Evolutionary conservation across 2,888 invertebrate species (phyloP).

Genomic region (Galerucella nymphaeae): DNA sequence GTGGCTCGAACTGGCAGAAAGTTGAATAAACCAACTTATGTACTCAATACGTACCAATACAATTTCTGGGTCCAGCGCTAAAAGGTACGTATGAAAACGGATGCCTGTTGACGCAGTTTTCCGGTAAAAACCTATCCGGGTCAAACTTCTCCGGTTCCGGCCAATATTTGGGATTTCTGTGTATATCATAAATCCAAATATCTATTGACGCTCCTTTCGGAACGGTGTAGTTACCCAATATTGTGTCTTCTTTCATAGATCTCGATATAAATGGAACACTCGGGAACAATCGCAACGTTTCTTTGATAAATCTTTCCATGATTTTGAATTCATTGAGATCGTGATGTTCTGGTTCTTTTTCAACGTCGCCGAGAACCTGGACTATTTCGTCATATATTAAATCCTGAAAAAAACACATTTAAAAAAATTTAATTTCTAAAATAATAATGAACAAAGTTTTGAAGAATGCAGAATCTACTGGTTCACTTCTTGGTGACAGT

Average conservation of each 20-base stretch:
- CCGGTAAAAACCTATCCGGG: constrained; percentile 77
- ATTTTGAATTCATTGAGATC: constrained; percentile 60
- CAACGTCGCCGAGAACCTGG: constrained; percentile 49
- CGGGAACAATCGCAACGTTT: constrained; percentile 60
- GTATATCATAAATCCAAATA: constrained; percentile 72
- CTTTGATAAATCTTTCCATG: constrained; percentile 61
- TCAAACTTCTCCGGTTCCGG: constrained; percentile 75
- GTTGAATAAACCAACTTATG: background rate
- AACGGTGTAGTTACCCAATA: constrained; percentile 58
- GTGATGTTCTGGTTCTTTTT: constrained; percentile 50
- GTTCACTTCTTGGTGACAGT: too few species aligned
- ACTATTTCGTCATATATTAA: constrained; percentile 50
- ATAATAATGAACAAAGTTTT: background rate
- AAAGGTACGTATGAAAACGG: constrained; percentile 76
- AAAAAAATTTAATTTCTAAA: background rate
- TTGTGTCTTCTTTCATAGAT: constrained; percentile 50
- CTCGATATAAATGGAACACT: constrained; percentile 61
- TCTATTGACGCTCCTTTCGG: constrained; percentile 68
- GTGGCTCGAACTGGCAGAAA: background rate
- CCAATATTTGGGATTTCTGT: constrained; percentile 73
- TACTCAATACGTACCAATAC: constrained; percentile 69
- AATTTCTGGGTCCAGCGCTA: constrained; percentile 76
- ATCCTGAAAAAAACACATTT: too few species aligned
- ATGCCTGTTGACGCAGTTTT: constrained; percentile 69
- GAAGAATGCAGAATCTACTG: too few species aligned